Base-by-base conservation (phyloP, 2,113 vertebrate species). In the Camelus bactrianus region DNA sequence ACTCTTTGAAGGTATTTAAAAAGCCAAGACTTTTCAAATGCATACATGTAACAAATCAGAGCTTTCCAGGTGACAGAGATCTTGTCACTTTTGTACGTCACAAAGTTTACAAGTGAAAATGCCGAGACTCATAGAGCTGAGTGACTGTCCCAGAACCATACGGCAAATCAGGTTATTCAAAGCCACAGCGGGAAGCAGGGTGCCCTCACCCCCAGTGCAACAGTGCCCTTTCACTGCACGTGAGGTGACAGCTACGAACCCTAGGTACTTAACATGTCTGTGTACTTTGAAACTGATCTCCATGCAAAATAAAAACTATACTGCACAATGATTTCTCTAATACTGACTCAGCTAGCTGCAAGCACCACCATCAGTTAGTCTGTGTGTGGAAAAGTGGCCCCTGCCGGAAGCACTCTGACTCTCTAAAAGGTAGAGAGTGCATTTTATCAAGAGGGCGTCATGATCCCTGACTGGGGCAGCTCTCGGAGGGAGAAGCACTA, bases 201-300 rank as follows among this genome's bases (percentile, higher is more conserved):
- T 2, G 3, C 30, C 30, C 6, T n/a, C 11, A 0, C 3, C 76
- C 58, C 3, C 46, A 87, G 0, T 24, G 9, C 65, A 64, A 5
- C 15, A 19, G 32, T 8, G 11, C 35, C 22, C 28, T 15, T 19
- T 38, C 11, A 60, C 38, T 8, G 5, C 5, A 11, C 0, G 19
- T 4, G 3, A 72, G 30, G 48, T 12, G 24, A 60, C 1, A 20
- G 22, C 7, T 38, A 19, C n/a, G 67, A 50, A 28, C 14, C 52
- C 5, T 64, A 1, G 16, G 2, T 24, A 24, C 17, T 64, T 69
- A 38, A 6, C 58, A 46, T 83, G 16, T 56, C n/a, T 69, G 11
- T 32, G 10, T 15, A 6, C 42, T 56, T 84, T 46, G 24, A 38
- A 73, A 81, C 86, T 38, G 2, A n/a, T 30, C 32, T 52, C 17